These are phyloP conservation scores for Scaptomyza flava DNA, from an alignment of 2,888 invertebrate genomes.

Conservation along the genomic window DNA sequence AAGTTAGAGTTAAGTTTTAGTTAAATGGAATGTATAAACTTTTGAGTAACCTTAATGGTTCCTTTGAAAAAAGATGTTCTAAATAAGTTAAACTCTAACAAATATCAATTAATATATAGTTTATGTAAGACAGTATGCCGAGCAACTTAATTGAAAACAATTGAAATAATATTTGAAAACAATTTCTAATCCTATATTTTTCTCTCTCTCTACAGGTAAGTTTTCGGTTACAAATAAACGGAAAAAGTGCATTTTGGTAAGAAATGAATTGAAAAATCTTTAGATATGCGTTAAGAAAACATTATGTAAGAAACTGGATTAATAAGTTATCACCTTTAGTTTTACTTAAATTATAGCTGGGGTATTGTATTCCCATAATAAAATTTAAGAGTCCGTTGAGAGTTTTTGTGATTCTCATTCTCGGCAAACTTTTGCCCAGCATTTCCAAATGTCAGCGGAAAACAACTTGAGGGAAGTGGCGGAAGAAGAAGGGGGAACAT, in stretches of 20 bases:
- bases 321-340: neutral
- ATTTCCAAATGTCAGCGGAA: constrained; percentile 36
- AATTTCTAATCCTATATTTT: constrained; percentile 23
- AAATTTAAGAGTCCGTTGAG: constrained; percentile 53
- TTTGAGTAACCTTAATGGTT: too few species aligned
- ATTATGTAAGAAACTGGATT: neutral
- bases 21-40: too few species aligned
- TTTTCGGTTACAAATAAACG: constrained; percentile 12
- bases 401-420: constrained; percentile 30
- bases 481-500: neutral
- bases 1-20: too few species aligned
- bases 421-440: constrained; percentile 28
- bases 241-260: constrained; percentile 8
- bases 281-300: too few species aligned
- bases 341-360: neutral
- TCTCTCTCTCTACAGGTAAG: constrained; percentile 27
- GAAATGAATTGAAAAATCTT: constrained; percentile 11
- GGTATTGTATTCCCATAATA: constrained; percentile 23
- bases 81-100: neutral
- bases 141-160: constrained; percentile 13
- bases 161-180: neutral
- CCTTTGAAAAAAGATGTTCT: too few species aligned
- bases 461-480: constrained; percentile 34
- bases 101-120: neutral
- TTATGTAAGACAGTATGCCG: constrained; percentile 8